These are phyloP conservation scores for Zaprionus ghesquierei DNA, from an alignment of 1,140 invertebrate genomes.

Conservation along the genomic window DNA sequence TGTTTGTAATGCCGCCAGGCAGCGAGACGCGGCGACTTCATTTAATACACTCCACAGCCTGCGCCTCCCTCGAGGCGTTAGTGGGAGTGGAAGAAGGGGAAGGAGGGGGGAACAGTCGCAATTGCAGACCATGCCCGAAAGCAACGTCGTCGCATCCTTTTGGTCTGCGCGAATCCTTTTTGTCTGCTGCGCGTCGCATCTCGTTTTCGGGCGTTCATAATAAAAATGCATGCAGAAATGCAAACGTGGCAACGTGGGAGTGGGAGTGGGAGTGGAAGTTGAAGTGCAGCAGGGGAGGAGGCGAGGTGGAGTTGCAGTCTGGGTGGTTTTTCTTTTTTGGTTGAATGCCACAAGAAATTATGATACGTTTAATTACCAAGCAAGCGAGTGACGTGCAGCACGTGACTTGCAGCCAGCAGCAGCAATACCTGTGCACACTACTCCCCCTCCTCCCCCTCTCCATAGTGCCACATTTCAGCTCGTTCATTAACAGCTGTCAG, in stretches of 20 bases:
- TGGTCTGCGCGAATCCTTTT: conserved; percentile 70
- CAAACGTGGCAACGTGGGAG: conserved; percentile 48
- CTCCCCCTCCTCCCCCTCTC: background rate
- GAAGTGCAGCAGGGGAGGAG: background rate
- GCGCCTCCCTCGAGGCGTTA: conserved; percentile 29
- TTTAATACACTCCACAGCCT: conserved; percentile 64
- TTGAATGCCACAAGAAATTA: conserved; percentile 67
- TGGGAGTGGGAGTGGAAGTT: conserved; percentile 8
- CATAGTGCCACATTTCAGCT: conserved; percentile 29
- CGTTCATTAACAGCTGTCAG: conserved; percentile 82
- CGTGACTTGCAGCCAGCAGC: conserved; percentile 62
- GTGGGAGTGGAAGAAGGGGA: background rate
- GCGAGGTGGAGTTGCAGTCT: background rate
- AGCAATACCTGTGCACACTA: background rate
- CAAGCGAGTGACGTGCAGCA: conserved; percentile 56
- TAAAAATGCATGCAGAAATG: conserved; percentile 79
- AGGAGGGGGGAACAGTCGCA: conserved; percentile 41
- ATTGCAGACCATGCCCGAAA: conserved; percentile 71
- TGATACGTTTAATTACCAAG: conserved; percentile 79
- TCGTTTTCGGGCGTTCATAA: conserved; percentile 70
- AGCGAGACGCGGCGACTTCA: conserved; percentile 61
- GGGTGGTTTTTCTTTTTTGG: conserved; percentile 23
- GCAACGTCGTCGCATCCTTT: conserved; percentile 68
- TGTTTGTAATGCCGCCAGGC: conserved; percentile 24
- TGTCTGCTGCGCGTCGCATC: conserved; percentile 66